Evolutionary conservation across 1,140 invertebrate species (phyloP), one percentile per base, ranked within the genome.

Genomic region (Vanessa atalanta): DNA sequence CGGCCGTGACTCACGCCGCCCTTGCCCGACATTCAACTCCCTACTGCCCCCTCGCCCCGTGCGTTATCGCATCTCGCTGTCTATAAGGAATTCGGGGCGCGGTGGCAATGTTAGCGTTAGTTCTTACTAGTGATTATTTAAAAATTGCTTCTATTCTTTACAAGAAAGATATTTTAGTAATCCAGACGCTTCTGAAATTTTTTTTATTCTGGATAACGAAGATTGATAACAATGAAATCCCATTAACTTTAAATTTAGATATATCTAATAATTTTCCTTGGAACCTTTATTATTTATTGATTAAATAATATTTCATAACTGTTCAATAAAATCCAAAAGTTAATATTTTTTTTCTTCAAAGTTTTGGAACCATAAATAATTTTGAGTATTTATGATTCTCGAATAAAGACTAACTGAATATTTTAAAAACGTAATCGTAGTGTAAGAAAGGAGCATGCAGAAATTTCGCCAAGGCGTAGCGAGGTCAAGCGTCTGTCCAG

Each of bases 1-100:
- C 82, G 89, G 83, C 88, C 87, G 83, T 91, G 89, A 91, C 86
- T 91, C 88, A 88, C 79, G 89, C 82, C 87, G 89, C 89, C 89
- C 89, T 91, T 90, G 89, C 88, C 87, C 89, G 88, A 90, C 86
- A 83, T 83, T 83, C 81, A 79, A 77, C 79, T 75, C 83, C 81
- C 79, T 75, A 74, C 72, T 37, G 65, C 77, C 73, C 48, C 70
- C 73, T 65, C 69, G 73, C 73, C 69, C 80, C 72, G 79, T 74
- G 75, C 84, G 80, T 82, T 83, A 82, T 86, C 78, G 78, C 81
- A 76, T 79, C 75, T 72, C 72, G 65, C 73, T 76, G 71, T 74
- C 80, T 85, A 77, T 79, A 72, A 80, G 76, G 72, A 76, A 77
- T 80, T 75, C 72, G 64, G 60, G 63, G 66, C 68, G 50, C 47